These are phyloP conservation scores for Morpho helenor DNA, from an alignment of 2,888 invertebrate genomes.

Conservation along the genomic window DNA sequence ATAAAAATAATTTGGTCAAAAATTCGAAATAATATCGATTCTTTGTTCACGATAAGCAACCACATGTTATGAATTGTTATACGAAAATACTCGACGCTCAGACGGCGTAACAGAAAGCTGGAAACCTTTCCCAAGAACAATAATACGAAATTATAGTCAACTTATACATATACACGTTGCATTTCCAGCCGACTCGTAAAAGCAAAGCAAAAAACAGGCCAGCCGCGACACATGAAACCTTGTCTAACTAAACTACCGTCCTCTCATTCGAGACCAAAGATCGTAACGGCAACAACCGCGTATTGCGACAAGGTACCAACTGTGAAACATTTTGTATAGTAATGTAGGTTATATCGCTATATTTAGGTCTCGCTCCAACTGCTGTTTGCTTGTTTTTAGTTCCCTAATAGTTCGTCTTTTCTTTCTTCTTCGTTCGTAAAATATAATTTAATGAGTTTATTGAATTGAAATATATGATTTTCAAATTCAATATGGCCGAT, in stretches of 20 bases:
- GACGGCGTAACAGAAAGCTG: constrained; percentile 29
- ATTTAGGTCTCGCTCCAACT: constrained; percentile 57
- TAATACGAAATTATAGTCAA: constrained; percentile 42
- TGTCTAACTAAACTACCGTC: constrained; percentile 47
- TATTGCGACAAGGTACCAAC: constrained; percentile 55
- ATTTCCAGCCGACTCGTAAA: constrained; percentile 66
- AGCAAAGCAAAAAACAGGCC: constrained; percentile 63
- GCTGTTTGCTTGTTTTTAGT: constrained; percentile 48
- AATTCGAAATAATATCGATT: neutral
- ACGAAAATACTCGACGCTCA: constrained; percentile 20
- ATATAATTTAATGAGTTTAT: too few relatives aligned
- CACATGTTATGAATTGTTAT: constrained; percentile 9
- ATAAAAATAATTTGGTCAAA: too few relatives aligned
- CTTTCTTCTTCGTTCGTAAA: neutral
- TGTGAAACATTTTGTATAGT: constrained; percentile 41
- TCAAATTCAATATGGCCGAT: too few relatives aligned
- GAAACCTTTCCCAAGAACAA: constrained; percentile 42
- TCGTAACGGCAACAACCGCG: constrained; percentile 39
- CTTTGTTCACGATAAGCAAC: constrained; percentile 4
- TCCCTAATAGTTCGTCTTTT: constrained; percentile 20
- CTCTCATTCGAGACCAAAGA: constrained; percentile 36
- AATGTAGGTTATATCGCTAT: constrained; percentile 55
- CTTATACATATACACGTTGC: constrained; percentile 48
- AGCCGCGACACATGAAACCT: constrained; percentile 54
- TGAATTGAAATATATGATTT: too few relatives aligned